phyloP scores from a whole-genome alignment of 2,888 invertebrate species.

The Suillia variegata region DNA sequence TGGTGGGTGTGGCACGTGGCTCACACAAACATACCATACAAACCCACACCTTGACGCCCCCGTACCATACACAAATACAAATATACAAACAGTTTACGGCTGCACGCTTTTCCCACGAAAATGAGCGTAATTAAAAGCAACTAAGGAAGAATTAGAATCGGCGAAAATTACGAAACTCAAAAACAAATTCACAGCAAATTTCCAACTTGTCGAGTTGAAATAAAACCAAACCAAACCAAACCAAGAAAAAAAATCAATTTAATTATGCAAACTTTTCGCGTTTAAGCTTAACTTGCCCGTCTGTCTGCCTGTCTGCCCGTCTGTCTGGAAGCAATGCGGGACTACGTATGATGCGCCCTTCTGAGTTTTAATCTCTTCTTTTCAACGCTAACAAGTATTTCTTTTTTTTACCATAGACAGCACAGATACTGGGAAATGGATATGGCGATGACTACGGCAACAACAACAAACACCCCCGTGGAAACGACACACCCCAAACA shows the following conservation, averaged over 20 bases:
- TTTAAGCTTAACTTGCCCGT: too few species aligned
- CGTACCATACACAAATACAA: too few species aligned
- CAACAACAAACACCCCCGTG: too few species aligned
- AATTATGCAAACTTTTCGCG: too few species aligned
- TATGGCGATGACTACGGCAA: neutral
- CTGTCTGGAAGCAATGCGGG: too few species aligned
- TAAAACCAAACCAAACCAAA: neutral
- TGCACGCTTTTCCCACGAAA: neutral
- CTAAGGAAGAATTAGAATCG: neutral
- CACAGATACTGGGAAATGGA: neutral
- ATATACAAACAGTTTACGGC: too few species aligned
- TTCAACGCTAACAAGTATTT: conserved; percentile 1
- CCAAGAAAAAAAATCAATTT: too few species aligned
- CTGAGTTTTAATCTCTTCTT: neutral
- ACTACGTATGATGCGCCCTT: too few species aligned
- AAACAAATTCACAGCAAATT: neutral
- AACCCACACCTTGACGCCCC: too few species aligned
- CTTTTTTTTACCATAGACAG: neutral
- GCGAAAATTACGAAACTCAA: neutral
- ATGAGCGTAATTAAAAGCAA: neutral
- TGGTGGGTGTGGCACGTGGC: too few species aligned
- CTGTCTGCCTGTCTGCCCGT: too few species aligned
- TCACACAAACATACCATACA: too few species aligned
- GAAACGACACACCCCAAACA: neutral
- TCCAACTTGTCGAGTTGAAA: neutral